Conservation (phyloP, 2,797 vertebrate species). For the Arrhamphus sclerolepis region DNA sequence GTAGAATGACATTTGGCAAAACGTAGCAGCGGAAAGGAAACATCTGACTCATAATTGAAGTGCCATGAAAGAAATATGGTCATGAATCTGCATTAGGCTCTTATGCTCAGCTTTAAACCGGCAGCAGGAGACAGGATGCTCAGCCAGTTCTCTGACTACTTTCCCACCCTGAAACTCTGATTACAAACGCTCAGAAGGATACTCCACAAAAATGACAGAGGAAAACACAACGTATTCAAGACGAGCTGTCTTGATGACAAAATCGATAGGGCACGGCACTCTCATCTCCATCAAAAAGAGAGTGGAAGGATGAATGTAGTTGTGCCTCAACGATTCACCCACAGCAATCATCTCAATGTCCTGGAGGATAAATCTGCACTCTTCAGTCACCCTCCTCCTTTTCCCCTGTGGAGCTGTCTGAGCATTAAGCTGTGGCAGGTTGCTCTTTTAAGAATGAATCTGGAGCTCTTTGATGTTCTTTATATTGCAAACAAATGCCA, state of each 20-base stretch:
- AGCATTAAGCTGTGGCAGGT: conserved; percentile 24
- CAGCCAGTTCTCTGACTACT: conserved; percentile 31
- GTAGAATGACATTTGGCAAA: conserved; percentile 78
- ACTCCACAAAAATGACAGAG: conserved; percentile 56
- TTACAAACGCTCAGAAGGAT: conserved; percentile 56
- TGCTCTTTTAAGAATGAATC: conserved; percentile 14
- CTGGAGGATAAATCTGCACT: conserved; percentile 46
- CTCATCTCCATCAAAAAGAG: conserved; percentile 66
- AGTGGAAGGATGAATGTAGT: conserved; percentile 54
- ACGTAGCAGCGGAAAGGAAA: conserved; percentile 68
- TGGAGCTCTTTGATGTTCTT: conserved; percentile 1
- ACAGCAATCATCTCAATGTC: conserved; percentile 59
- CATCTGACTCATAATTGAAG: conserved; percentile 81
- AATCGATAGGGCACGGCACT: conserved; percentile 63
- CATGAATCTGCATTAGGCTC: conserved; percentile 67
- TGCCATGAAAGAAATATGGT: conserved; percentile 78
- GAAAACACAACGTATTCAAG: conserved; percentile 52
- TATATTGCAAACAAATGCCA: conserved; percentile 6
- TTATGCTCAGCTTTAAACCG: conserved; percentile 56
- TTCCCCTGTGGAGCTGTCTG: conserved; percentile 33
- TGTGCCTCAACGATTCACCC: conserved; percentile 49
- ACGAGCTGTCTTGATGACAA: conserved; percentile 56
- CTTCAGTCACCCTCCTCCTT: conserved; percentile 23
- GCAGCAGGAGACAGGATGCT: conserved; percentile 26
- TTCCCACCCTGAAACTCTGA: conserved; percentile 52